phyloP scores from a whole-genome alignment of 2,888 invertebrate species.

The Stratiomys singularior region DNA sequence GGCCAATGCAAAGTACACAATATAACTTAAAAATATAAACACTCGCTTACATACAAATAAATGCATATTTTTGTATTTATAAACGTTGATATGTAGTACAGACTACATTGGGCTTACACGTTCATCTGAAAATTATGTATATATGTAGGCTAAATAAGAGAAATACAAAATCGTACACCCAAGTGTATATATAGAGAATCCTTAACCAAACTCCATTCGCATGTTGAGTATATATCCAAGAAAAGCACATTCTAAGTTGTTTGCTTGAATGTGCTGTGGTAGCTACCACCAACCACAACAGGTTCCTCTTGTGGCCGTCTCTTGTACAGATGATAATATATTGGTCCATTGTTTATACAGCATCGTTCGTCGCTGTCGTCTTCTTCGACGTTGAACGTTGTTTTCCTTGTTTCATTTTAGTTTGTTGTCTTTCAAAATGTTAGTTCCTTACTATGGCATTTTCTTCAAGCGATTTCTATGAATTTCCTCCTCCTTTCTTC shows the following conservation, averaged over 20 bases:
- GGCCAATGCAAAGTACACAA: slow-evolving; percentile 6
- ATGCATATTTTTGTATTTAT: background rate
- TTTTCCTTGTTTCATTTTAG: background rate
- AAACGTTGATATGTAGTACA: background rate
- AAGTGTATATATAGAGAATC: no score
- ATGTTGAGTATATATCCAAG: background rate
- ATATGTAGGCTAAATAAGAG: background rate
- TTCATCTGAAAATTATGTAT: background rate
- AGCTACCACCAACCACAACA: slow-evolving; percentile 16
- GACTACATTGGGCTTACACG: background rate
- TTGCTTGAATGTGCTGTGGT: background rate
- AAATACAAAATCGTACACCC: background rate
- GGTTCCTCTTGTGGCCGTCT: slow-evolving; percentile 49
- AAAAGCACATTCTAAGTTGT: background rate
- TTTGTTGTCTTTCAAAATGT: slow-evolving; percentile 28
- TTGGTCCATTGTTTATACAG: slow-evolving; percentile 56
- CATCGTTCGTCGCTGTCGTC: slow-evolving; percentile 39
- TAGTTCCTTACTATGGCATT: slow-evolving; percentile 30
- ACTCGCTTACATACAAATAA: background rate
- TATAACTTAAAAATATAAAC: no score
- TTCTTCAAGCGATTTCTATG: slow-evolving; percentile 25
- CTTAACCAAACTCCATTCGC: no score
- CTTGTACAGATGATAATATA: slow-evolving; percentile 56
- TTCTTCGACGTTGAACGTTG: slow-evolving; percentile 3
- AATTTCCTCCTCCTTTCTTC: background rate